phyloP scores from a whole-genome alignment of 2,113 vertebrate species.

The Trematocara marginatum region DNA sequence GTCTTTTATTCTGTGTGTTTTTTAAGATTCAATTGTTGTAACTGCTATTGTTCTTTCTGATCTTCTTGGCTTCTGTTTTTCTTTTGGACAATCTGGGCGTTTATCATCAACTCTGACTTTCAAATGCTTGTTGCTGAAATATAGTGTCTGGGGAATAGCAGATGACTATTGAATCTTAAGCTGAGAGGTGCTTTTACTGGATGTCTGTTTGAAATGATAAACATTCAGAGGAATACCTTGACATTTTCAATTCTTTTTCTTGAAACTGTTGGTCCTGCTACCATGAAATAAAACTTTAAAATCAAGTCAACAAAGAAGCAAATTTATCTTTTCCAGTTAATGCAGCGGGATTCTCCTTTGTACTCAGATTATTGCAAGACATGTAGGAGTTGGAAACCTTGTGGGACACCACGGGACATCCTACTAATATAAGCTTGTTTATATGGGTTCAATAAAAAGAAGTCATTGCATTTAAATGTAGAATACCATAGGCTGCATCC shows the following conservation, averaged over 20 bases:
- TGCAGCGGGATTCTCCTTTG: background rate
- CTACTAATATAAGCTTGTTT: background rate
- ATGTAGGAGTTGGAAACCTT: background rate
- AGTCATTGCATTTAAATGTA: background rate
- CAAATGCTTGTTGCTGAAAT: background rate
- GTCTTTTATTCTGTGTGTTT: background rate
- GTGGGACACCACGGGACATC: background rate
- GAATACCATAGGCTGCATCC: background rate
- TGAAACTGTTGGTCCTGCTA: background rate
- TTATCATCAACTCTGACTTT: background rate
- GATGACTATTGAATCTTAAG: background rate
- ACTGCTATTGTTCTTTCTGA: background rate
- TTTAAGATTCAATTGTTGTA: background rate
- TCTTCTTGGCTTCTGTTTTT: background rate
- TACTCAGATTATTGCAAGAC: background rate
- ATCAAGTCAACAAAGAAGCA: background rate
- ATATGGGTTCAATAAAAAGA: background rate
- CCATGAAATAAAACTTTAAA: background rate
- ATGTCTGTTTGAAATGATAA: background rate
- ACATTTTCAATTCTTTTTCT: background rate
- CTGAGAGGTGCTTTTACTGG: background rate
- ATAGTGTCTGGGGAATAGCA: background rate
- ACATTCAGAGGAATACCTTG: conserved; percentile 37
- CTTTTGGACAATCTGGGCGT: background rate
- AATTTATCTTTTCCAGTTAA: background rate